Evolutionary conservation across 2,888 invertebrate genomes (phyloP), one percentile per base, ranked within the genome.

Genomic region (Ennomos quercinarius): DNA sequence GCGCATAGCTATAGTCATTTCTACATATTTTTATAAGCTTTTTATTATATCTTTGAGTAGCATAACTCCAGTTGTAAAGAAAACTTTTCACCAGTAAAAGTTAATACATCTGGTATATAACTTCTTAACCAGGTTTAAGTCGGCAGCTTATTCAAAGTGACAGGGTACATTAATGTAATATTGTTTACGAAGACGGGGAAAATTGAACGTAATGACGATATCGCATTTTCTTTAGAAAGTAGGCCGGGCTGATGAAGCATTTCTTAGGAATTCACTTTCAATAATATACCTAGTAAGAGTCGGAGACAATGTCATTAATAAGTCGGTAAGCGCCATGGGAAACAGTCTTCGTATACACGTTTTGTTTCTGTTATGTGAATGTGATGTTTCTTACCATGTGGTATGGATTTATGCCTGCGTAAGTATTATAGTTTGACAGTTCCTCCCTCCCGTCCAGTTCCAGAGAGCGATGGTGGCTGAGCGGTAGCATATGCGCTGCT

Each of bases 141-240:
- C 51, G 51, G 40, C 54, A 44, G 61, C 60, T 64, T 57, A 62
- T 49, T 48, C 54, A 55, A 58, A 56, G 48, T 54, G 57, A 62
- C 60, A 64, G 54, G 60, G 44, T 57, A 56, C 62, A 61, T 62
- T 62, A 63, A 63, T 64, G 54, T 66, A 61, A 68, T 66, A 58
- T 64, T 64, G 61, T 68, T 67, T 71, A 66, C 63, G 58, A 53
- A 64, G 65, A 65, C 54, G 45, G 59, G 59, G 72, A 72, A 74
- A 76, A 77, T 71, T 71, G 61, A 67, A 68, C 66, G 62, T 74
- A 70, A 78, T 74, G 61, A 64, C 71, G 74, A 72, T 66, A 75
- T 70, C 76, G 73, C 73, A 81, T 85, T 85, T 84, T 86, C 83
- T 82, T 73, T 77, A 77, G 85, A 86, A 86, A 87, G 85, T 83